Base-by-base conservation (phyloP, 2,888 invertebrate species). In the Scaptomyza flava region DNA sequence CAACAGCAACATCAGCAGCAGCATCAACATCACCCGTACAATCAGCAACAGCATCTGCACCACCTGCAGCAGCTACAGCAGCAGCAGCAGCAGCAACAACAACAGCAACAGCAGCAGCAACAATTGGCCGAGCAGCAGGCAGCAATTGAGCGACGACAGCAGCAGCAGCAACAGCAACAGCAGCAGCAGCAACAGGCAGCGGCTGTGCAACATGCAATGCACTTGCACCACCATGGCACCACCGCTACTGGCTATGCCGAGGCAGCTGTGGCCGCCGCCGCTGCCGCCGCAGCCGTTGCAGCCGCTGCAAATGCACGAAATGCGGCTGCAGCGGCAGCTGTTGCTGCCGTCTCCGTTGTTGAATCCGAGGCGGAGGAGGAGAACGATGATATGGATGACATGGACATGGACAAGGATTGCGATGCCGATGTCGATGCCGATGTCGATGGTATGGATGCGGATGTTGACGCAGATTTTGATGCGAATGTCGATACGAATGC, bases 1-100 rank as follows among this genome's bases (percentile, higher is more conserved):
- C 56, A 54, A 67, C 52, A 65, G 54, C 27, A 47, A 56, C 52
- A 38, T 2, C 23, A 23, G 62, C 70, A 59, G 68, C 69, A 69
- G 36, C 83, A 82, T 54, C 90, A 90, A 63, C 90, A 90, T 64
- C 90, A 90, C 48, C 90, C 89, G 3, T 90, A 90, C 75, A 90
- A 90, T 50, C 90, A 90, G 70, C 89, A 89, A 54, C 90, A 90
- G 58, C 90, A 90, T 38, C 64, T 89, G 66, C 90, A 90, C 34
- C 90, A 89, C 63, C 72, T 89, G 45, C 89, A 89, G 56, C 89
- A 89, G 60, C 64, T 89, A 63, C 89, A 89, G 33, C 89, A 89
- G 57, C 77, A 82, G 30, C 83, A 81, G 17, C 17, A 17, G 43
- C 82, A 79, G 46, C 82, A 83, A 30, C 87, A 72, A 6, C 72